Base-by-base conservation (phyloP, 2,113 vertebrate species). In the Petrocephalus zakoni region DNA sequence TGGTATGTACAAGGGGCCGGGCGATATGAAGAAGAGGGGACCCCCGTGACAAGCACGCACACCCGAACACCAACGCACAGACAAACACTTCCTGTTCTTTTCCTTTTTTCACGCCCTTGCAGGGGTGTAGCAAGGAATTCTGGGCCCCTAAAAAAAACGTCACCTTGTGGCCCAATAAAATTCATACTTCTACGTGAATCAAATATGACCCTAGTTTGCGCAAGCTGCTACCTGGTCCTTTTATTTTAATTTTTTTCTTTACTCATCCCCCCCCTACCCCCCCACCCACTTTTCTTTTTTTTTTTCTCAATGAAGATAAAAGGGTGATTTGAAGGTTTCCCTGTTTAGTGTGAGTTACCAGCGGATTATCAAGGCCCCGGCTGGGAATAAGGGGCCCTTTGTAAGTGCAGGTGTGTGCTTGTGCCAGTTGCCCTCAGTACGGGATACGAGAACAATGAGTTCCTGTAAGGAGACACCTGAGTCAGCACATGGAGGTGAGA, bases 401-500 rank as follows among this genome's bases (percentile, higher is more conserved):
- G 91, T 92, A 83, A 52, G 72, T 75, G 90, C 90, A 90, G 90
- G 90, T 89, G 90, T 87, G 85, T 84, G 85, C 90, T 87, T 89
- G 90, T 90, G 89, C 85, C 87, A 78, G 87, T 86, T 84, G 72
- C 89, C 83, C 87, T 87, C 83, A 37, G 87, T 64, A 53, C 88
- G 49, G 75, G 89, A 90, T 87, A 68, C 37, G n/a, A 72, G 85
- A 90, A 89, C 88, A 89, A 89, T 87, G 85, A 42, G 72, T 87
- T 88, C 90, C 90, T 90, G 88, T 90, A 87, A 90, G 88, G 85
- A 89, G 84, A 83, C 88, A 87, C 90, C 90, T 84, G 75, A 90
- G 72, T 89, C 88, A 87, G 93, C 90, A 91, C 91, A 93, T 90
- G 90, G 93, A 94, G 93, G 92, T 93, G 92, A 93, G 91, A 93